These are phyloP conservation scores for Rotaria socialis DNA, from an alignment of 2,888 invertebrate species.

Conservation along the genomic window DNA sequence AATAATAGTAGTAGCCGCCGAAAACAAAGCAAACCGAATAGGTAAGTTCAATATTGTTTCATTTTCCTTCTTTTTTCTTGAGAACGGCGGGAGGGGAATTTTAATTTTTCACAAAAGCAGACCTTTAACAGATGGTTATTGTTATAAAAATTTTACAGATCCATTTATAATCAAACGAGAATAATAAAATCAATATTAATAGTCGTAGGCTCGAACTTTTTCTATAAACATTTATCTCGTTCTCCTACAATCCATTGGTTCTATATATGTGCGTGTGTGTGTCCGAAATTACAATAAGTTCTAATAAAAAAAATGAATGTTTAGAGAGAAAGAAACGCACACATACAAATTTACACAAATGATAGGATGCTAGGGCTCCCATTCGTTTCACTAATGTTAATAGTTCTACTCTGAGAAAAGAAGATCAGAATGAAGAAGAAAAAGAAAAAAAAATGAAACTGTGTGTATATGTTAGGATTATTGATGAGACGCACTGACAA, in stretches of 20 bases:
- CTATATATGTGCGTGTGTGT: not conserved
- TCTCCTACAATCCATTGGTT: not conserved
- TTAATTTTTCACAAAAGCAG: no score
- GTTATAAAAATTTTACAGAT: slow-evolving; percentile 3
- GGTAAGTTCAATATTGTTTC: not conserved
- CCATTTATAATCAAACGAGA: slow-evolving; percentile 16
- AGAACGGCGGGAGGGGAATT: no score
- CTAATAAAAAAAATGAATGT: slow-evolving; percentile 32
- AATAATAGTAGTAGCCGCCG: slow-evolving; percentile 15
- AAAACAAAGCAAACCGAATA: slow-evolving; percentile 23
- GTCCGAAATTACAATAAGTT: slow-evolving; percentile 32
- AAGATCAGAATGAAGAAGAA: not conserved
- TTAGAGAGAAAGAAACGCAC: slow-evolving; percentile 18
- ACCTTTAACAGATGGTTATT: not conserved
- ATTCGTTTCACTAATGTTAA: slow-evolving; percentile 26
- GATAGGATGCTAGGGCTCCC: not conserved
- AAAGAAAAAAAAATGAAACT: not conserved
- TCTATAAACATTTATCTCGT: slow-evolving; percentile 10
- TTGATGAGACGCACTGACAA: slow-evolving; percentile 26
- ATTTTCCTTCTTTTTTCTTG: not conserved
- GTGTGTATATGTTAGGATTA: not conserved
- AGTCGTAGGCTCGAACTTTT: not conserved
- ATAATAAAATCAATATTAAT: not conserved
- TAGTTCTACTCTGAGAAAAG: slow-evolving; percentile 26
- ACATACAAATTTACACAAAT: slow-evolving; percentile 12